These are phyloP conservation scores for Chaitophorus viminalis DNA, from an alignment of 2,888 invertebrate species.

Conservation along the genomic window DNA sequence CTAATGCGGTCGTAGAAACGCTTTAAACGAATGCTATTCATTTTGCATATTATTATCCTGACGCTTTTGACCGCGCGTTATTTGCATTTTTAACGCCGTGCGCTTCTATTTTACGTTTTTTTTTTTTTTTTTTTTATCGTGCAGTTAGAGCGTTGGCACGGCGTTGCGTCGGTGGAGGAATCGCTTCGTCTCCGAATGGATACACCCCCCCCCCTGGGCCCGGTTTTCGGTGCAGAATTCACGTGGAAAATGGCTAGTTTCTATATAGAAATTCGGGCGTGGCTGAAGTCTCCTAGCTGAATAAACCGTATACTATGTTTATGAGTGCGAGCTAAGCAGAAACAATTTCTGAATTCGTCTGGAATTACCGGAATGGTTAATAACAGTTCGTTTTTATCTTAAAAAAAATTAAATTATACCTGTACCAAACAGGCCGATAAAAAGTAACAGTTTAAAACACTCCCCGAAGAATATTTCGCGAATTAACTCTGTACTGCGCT, in stretches of 20 bases:
- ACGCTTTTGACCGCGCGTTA: neutral
- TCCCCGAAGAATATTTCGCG: neutral
- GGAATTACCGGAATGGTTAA: constrained; percentile 22
- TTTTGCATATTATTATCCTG: constrained; percentile 14
- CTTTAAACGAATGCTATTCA: neutral
- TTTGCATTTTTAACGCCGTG: constrained; percentile 47
- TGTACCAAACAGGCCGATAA: neutral
- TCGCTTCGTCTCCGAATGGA: neutral
- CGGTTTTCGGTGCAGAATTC: neutral
- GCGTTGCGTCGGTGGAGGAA: neutral
- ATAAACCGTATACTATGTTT: neutral
- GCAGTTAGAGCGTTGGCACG: too few species aligned
- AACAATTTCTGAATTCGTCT: neutral
- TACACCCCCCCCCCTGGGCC: neutral
- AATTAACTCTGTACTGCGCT: neutral
- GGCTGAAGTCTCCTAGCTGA: neutral
- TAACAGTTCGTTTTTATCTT: constrained; percentile 42
- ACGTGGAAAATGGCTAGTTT: neutral
- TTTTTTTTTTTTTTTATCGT: too few species aligned
- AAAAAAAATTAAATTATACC: constrained; percentile 9
- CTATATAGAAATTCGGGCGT: neutral
- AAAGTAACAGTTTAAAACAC: neutral
- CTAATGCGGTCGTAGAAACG: neutral
- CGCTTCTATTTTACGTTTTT: neutral
- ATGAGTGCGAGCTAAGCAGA: neutral